Evolutionary conservation across 1,140 invertebrate species (phyloP).

Genomic region (Atta texana): DNA sequence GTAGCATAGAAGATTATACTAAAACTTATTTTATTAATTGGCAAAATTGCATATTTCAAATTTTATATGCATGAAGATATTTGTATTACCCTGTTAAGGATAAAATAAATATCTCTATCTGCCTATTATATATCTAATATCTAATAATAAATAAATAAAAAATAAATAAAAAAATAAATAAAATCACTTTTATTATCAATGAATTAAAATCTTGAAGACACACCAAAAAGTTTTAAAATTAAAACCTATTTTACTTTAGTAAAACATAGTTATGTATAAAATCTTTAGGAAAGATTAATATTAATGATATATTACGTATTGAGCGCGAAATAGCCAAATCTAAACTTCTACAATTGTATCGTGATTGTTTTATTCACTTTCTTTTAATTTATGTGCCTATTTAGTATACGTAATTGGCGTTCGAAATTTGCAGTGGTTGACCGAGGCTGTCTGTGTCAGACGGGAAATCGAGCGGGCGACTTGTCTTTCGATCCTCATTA

Average conservation of each 20-base stretch:
- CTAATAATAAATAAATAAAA: too few relatives aligned
- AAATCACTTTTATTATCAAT: neutral
- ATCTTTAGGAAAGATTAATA: too few relatives aligned
- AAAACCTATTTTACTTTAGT: neutral
- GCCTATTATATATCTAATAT: too few relatives aligned
- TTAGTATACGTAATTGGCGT: constrained; percentile 19
- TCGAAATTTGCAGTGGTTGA: neutral
- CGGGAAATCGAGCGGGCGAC: constrained; percentile 32
- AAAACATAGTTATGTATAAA: neutral
- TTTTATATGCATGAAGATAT: neutral
- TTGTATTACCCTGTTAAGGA: neutral
- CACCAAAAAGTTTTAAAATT: neutral
- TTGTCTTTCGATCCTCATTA: constrained; percentile 57
- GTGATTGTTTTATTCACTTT: neutral
- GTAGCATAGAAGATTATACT: neutral
- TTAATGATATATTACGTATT: neutral
- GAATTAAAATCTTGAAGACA: neutral
- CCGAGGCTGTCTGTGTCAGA: neutral
- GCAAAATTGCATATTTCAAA: neutral
- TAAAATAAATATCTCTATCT: neutral
- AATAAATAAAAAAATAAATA: too few relatives aligned
- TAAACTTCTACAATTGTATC: neutral
- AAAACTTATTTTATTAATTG: neutral
- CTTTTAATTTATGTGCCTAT: neutral
- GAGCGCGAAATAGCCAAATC: too few relatives aligned